A percentile compares a stretch with the other conserved stretches of the same genome.
Evolutionary conservation across 2,888 invertebrate species (phyloP).

Genomic region (Kryphioiulus occultus): DNA sequence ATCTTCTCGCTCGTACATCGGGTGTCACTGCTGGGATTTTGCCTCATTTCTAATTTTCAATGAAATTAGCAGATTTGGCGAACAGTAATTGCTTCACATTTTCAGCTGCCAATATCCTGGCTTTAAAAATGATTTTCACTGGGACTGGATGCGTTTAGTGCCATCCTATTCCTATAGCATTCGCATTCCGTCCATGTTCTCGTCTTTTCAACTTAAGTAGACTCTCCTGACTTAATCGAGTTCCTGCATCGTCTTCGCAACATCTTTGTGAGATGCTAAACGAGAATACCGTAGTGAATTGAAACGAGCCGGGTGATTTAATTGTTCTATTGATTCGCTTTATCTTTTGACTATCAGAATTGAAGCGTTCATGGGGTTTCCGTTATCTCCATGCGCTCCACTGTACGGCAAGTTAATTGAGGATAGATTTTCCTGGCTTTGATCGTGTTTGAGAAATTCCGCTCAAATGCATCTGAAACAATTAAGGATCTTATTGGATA

Average conservation of each 20-base stretch:
- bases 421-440: conserved; percentile 40
- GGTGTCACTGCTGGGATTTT: not conserved
- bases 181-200: not conserved
- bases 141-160: not conserved
- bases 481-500: conserved; percentile 28
- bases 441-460: conserved; percentile 40
- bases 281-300: conserved; percentile 33
- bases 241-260: conserved; percentile 15
- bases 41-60: not conserved
- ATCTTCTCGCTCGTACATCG: not conserved
- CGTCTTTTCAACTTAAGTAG: conserved; percentile 33
- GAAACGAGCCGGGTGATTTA: conserved; percentile 39
- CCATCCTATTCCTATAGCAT: not conserved
- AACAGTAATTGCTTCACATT: not conserved
- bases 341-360: conserved; percentile 40
- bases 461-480: conserved; percentile 40
- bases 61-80: not conserved
- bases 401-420: conserved; percentile 20
- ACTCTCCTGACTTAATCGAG: conserved; percentile 37
- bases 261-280: not conserved
- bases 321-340: conserved; percentile 40
- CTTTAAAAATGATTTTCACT: conserved; percentile 34
- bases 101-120: not conserved
- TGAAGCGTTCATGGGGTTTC: conserved; percentile 33
- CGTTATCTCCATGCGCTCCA: not conserved